These are phyloP conservation scores for Apodemia hepburni DNA, from an alignment of 2,888 invertebrate genomes.

Conservation along the genomic window DNA sequence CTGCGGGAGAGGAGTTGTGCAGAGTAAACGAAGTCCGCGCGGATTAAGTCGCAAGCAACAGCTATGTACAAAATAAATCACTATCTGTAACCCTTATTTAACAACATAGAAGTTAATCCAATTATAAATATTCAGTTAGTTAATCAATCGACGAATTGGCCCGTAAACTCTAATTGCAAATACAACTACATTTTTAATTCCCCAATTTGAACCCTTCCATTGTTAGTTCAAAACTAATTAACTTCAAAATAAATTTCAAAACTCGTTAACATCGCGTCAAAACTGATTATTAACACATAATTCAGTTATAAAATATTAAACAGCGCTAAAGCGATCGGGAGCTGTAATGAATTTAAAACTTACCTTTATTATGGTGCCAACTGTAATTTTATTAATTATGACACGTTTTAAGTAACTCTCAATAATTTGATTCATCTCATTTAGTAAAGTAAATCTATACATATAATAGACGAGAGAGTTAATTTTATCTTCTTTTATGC, in stretches of 20 bases:
- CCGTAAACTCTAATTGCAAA: conserved; percentile 8
- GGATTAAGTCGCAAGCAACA: no score
- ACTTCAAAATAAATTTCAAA: conserved; percentile 19
- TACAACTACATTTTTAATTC: conserved; percentile 5
- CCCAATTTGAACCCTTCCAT: conserved; percentile 8
- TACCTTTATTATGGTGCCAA: conserved; percentile 6
- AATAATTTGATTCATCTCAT: background rate
- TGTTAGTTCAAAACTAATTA: conserved; percentile 16
- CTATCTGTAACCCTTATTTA: background rate
- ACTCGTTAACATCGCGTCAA: conserved; percentile 18
- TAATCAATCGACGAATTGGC: conserved; percentile 5
- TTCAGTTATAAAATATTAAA: conserved; percentile 22
- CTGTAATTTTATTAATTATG: conserved; percentile 16
- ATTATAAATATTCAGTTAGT: background rate
- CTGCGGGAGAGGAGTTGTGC: no score
- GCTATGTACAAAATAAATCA: no score
- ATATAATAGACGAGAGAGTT: no score
- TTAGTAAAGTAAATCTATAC: no score
- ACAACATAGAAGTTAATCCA: background rate
- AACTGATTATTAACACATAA: conserved; percentile 21
- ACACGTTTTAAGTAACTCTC: background rate
- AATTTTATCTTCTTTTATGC: no score
- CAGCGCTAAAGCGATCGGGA: conserved; percentile 23
- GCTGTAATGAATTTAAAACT: conserved; percentile 27
- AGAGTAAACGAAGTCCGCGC: no score